Percentiles rank a stretch among this genome's conserved stretches.
Evolutionary conservation across 2,113 vertebrate genomes (phyloP).

Genomic region (Channa maculata): DNA sequence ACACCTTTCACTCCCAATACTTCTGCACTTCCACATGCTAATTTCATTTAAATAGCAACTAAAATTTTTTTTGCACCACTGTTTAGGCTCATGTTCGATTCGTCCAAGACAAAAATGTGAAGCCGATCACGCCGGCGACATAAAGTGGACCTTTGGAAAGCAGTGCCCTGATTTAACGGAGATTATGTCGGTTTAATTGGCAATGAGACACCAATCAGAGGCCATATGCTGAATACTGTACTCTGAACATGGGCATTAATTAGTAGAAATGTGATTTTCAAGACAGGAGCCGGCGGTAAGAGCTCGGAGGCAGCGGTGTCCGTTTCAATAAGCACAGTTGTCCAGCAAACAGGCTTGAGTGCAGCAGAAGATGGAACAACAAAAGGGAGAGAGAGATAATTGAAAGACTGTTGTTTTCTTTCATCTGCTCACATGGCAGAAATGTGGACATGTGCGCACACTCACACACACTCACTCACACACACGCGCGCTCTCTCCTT

Average conservation of each 20-base stretch:
- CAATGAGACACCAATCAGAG: slow-evolving; percentile 34
- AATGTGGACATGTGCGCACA: not conserved
- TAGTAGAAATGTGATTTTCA: slow-evolving; percentile 37
- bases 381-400: not conserved
- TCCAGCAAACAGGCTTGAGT: not conserved
- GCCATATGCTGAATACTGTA: slow-evolving; percentile 31
- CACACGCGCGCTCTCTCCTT: not conserved
- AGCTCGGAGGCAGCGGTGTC: not conserved
- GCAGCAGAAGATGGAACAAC: not conserved
- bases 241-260: slow-evolving; percentile 31
- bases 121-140: slow-evolving; percentile 3
- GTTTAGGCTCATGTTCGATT: not conserved
- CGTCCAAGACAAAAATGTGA: not conserved
- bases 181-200: slow-evolving; percentile 42
- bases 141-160: not conserved
- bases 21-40: not conserved
- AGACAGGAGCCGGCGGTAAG: slow-evolving; percentile 14
- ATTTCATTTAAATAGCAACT: not conserved
- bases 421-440: not conserved
- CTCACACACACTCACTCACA: not conserved
- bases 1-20: too few species aligned
- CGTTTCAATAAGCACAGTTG: slow-evolving; percentile 2
- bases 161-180: not conserved
- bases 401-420: slow-evolving; percentile 7
- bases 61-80: not conserved